A percentile compares a stretch with the other conserved stretches of the same genome.
These are phyloP conservation scores for Macrosoma leucophasiata DNA, from an alignment of 2,888 invertebrate genomes.

Conservation along the genomic window DNA sequence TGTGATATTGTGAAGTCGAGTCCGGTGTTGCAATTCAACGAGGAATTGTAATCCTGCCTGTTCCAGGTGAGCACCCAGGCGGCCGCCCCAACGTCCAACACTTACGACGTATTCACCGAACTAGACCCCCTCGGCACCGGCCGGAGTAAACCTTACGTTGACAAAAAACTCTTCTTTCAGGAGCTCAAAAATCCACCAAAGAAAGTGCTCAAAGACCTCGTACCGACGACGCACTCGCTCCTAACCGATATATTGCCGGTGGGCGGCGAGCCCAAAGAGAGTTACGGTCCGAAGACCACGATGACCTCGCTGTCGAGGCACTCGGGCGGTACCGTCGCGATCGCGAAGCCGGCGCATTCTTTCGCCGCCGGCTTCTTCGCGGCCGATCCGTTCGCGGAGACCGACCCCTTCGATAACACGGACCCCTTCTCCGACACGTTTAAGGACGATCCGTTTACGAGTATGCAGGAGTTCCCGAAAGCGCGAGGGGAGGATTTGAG, in stretches of 20 bases:
- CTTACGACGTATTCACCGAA: conserved; percentile 93
- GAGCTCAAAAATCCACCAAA: conserved; percentile 96
- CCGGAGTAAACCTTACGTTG: conserved; percentile 93
- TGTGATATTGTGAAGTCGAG: too few species aligned
- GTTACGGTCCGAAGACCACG: conserved; percentile 61
- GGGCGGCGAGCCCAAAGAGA: conserved; percentile 41
- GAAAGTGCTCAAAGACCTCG: conserved; percentile 92
- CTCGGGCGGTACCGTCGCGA: conserved; percentile 67
- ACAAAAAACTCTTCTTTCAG: conserved; percentile 97
- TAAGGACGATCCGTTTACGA: conserved; percentile 78
- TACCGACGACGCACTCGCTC: conserved; percentile 59
- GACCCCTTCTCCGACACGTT: conserved; percentile 80
- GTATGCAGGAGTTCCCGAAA: conserved; percentile 58
- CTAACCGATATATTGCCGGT: conserved; percentile 51
- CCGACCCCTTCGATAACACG: conserved; percentile 83
- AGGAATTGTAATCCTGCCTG: conserved; percentile 36
- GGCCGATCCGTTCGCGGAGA: conserved; percentile 79
- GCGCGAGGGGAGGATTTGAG: conserved; percentile 44
- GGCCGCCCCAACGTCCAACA: conserved; percentile 51
- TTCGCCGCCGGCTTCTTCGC: conserved; percentile 56
- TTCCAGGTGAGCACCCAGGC: conserved; percentile 63
- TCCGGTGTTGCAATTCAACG: conserved; percentile 15
- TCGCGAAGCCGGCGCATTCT: conserved; percentile 45
- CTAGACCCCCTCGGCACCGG: conserved; percentile 95
- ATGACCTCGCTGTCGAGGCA: conserved; percentile 67